Percentiles rank a stretch among this genome's conserved stretches.
phyloP scores from a whole-genome alignment of 2,797 vertebrate species.

The Ambastaia sidthimunki region DNA sequence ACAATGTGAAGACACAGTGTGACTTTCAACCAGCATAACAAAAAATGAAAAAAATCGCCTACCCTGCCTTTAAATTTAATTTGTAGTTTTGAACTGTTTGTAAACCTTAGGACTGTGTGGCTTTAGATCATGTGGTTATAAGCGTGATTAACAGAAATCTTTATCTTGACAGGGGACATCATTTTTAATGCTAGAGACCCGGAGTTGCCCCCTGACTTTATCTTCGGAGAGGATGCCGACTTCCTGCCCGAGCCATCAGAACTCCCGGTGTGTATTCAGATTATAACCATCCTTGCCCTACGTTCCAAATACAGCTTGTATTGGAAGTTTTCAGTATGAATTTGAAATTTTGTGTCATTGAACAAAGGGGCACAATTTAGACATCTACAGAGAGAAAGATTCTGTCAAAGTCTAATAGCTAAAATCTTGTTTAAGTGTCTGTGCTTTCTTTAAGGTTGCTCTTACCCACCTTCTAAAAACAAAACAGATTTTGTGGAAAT shows the following conservation, averaged over 20 bases:
- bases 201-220: constrained; percentile 96
- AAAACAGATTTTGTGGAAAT: neutral
- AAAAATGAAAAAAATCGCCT: no score
- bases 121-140: neutral
- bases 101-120: neutral
- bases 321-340: neutral
- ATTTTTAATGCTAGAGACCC: constrained; percentile 97
- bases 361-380: neutral
- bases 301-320: neutral
- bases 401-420: no score
- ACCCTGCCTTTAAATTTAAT: neutral
- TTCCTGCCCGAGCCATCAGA: constrained; percentile 94
- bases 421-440: constrained; percentile 22
- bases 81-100: neutral
- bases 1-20: no score
- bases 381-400: no score
- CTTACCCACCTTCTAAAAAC: neutral
- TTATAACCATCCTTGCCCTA: neutral
- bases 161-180: constrained; percentile 88
- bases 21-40: no score
- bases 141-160: neutral
- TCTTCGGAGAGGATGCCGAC: constrained; percentile 97
- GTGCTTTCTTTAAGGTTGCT: neutral
- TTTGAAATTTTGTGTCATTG: neutral
- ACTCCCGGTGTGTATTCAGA: constrained; percentile 84